phyloP scores from a whole-genome alignment of 2,888 invertebrate species.

The Gastracanthus pulcherrimus region DNA sequence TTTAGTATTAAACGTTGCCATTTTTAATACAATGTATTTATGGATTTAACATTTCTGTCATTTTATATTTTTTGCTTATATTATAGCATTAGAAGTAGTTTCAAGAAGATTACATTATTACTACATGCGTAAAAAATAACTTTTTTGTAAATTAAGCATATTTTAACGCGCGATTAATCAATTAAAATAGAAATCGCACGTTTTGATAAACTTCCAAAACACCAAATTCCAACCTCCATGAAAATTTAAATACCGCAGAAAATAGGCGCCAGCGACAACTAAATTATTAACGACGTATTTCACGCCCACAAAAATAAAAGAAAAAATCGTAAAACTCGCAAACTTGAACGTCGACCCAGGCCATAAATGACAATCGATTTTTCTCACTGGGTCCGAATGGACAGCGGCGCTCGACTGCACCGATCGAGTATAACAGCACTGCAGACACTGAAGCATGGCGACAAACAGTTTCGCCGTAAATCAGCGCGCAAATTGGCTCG shows the following conservation, averaged over 20 bases:
- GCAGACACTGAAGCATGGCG: constrained; percentile 14
- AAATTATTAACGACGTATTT: neutral
- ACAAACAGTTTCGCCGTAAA: constrained; percentile 43
- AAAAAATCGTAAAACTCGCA: too few relatives aligned
- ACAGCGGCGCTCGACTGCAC: neutral
- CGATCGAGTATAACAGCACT: neutral
- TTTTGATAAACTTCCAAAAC: neutral
- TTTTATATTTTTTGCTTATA: too few relatives aligned
- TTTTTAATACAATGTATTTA: too few relatives aligned
- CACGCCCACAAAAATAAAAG: neutral
- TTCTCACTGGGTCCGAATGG: neutral
- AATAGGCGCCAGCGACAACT: neutral
- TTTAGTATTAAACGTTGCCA: too few relatives aligned
- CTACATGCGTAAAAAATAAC: too few relatives aligned
- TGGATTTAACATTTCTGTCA: too few relatives aligned
- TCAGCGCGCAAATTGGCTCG: constrained; percentile 50
- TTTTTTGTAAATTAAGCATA: too few relatives aligned
- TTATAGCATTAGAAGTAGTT: too few relatives aligned
- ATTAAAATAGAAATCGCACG: neutral
- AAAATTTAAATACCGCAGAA: neutral
- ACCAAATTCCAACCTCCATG: neutral
- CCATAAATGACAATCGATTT: constrained; percentile 16
- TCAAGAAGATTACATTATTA: too few relatives aligned
- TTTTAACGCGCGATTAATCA: too few relatives aligned
- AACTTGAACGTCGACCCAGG: neutral